These are phyloP conservation scores for Apamea sordens DNA, from an alignment of 2,888 invertebrate genomes.

Conservation along the genomic window DNA sequence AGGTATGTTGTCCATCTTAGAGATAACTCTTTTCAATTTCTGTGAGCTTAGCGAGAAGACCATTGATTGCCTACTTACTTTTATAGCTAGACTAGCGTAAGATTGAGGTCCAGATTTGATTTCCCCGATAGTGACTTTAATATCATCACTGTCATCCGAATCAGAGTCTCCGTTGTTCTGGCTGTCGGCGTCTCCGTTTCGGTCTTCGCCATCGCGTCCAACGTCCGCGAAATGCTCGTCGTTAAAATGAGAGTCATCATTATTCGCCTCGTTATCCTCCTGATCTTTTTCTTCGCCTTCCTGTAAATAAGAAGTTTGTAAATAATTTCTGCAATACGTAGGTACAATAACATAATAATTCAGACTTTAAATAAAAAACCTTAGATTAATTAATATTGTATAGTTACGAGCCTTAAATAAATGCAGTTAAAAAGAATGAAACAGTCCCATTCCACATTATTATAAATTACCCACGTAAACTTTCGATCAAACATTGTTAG, in stretches of 20 bases:
- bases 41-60: neutral
- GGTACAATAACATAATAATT: neutral
- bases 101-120: slow-evolving; percentile 94
- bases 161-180: slow-evolving; percentile 91
- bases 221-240: slow-evolving; percentile 89
- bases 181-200: slow-evolving; percentile 86
- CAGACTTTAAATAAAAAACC: neutral
- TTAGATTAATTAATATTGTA: neutral
- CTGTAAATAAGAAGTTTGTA: slow-evolving; percentile 60
- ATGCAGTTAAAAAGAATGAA: neutral
- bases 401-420: neutral
- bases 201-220: slow-evolving; percentile 80
- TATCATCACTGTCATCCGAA: slow-evolving; percentile 95
- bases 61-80: slow-evolving; percentile 79
- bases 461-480: slow-evolving; percentile 33
- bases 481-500: slow-evolving; percentile 28
- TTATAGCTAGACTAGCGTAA: slow-evolving; percentile 94
- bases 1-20: neutral
- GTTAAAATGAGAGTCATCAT: slow-evolving; percentile 88
- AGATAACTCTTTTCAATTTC: neutral
- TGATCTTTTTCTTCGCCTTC: slow-evolving; percentile 87
- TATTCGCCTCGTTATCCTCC: slow-evolving; percentile 85
- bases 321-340: neutral
- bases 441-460: neutral
- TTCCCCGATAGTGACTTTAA: slow-evolving; percentile 98